Evolutionary conservation across 2,113 vertebrate species (phyloP).

Genomic region (human (Homo sapiens)): DNA sequence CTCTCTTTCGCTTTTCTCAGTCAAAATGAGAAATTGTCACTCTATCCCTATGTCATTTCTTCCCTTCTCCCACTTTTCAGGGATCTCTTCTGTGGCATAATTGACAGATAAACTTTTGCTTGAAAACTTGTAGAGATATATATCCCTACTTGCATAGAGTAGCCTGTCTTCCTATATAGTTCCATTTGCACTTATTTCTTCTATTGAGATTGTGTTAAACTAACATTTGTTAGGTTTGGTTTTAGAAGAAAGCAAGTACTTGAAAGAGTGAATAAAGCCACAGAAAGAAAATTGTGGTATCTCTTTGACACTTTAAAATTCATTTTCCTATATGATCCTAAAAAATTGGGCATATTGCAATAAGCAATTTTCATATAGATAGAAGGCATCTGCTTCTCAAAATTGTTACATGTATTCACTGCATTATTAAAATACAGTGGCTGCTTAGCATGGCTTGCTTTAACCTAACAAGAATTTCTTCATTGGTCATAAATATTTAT

Average conservation of each 20-base stretch:
- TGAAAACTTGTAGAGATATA: not conserved
- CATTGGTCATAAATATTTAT: not conserved
- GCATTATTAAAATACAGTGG: not conserved
- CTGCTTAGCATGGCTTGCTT: not conserved
- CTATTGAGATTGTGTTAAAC: not conserved
- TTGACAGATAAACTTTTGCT: not conserved
- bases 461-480: not conserved
- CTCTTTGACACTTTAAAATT: not conserved
- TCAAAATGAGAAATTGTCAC: not conserved
- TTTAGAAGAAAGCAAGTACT: not conserved
- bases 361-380: not conserved
- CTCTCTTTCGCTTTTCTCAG: not conserved
- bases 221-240: not conserved
- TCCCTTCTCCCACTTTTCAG: not conserved
- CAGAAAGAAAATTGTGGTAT: not conserved
- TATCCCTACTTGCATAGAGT: not conserved
- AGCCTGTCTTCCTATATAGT: not conserved
- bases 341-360: not conserved
- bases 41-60: not conserved
- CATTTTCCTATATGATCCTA: not conserved
- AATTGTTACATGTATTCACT: not conserved
- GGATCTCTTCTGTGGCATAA: not conserved
- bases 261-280: not conserved
- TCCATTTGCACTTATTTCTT: not conserved
- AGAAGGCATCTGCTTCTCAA: not conserved